Evolutionary conservation across 2,113 vertebrate species (phyloP).

Genomic region (Alethe castanea): DNA sequence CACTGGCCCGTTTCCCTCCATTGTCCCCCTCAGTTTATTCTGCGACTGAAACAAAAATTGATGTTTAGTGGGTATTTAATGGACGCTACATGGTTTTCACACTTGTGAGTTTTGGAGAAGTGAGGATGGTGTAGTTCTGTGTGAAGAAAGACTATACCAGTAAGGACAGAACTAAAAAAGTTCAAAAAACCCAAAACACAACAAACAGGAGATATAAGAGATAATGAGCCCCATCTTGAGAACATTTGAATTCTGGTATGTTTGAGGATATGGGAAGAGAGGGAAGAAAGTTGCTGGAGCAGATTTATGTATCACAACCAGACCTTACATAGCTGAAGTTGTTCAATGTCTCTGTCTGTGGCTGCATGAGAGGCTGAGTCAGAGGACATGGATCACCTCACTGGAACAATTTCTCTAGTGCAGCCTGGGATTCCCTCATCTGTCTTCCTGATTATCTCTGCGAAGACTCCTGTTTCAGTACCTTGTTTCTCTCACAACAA

Average conservation of each 20-base stretch:
- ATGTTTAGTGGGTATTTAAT: background rate
- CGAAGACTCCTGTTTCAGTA: background rate
- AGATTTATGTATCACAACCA: background rate
- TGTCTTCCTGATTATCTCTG: background rate
- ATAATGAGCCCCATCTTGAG: background rate
- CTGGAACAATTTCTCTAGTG: background rate
- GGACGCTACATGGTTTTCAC: background rate
- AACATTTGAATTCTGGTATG: background rate
- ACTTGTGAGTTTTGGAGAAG: background rate
- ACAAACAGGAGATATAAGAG: background rate
- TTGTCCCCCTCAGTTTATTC: background rate
- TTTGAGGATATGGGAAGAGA: background rate
- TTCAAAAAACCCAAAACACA: background rate
- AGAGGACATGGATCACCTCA: background rate
- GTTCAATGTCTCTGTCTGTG: background rate
- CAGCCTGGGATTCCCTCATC: background rate
- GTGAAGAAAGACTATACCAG: background rate
- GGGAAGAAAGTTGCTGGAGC: background rate
- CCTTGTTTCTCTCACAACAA: background rate
- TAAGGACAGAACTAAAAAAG: background rate
- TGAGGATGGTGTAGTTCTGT: background rate
- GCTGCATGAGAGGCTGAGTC: background rate
- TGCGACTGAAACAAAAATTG: background rate
- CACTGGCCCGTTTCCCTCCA: fast-evolving
- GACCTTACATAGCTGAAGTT: background rate